Base-by-base conservation (phyloP, 2,888 invertebrate genomes). In the Cryptosula pallasiana region DNA sequence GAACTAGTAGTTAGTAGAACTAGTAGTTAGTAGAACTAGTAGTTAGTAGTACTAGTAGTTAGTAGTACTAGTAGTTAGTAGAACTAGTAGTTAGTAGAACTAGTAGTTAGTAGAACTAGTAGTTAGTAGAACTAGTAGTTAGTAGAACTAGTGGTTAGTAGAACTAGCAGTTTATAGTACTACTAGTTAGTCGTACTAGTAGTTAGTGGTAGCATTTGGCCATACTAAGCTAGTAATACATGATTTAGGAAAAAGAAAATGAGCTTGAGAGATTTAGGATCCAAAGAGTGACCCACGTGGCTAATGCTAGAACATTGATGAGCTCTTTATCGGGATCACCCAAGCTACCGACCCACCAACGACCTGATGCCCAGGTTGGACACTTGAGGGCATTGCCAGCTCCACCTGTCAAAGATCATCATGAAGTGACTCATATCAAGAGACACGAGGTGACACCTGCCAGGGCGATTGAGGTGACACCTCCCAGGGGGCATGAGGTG, bases 221-320 rank as follows among this genome's bases (percentile, higher is more conserved):
- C n/a, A n/a, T n/a, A n/a, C n/a, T n/a, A n/a, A n/a, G n/a, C n/a
- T n/a, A n/a, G n/a, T n/a, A n/a, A n/a, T n/a, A n/a, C 45, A 45
- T 63, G 13, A 16, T 63, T 2, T 32, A 63, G 63, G 27, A 5
- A 20, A 63, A 63, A 27, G 63, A 63, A n/a, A 29, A 27, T 13
- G 63, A 63, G 32, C n/a, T 63, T 16, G 63, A 63, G 13, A 27
- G 32, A 32, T 63, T 32, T n/a, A 63, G 34, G 63, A 27, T 63
- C 20, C 63, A 63, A 32, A 27, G 27, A 25, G 32, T 32, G 9
- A 63, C 16, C 32, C 63, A 32, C 3, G 1, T 29, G 27, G n/a
- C 63, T 13, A 29, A 29, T 27, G 25, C 63, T 29, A 63, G 63
- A 27, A 32, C 63, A 32, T 9, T 63, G 9, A 63, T 13, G 29